Conservation (phyloP, 2,888 invertebrate species). For the Aporophyla lueneburgensis region DNA sequence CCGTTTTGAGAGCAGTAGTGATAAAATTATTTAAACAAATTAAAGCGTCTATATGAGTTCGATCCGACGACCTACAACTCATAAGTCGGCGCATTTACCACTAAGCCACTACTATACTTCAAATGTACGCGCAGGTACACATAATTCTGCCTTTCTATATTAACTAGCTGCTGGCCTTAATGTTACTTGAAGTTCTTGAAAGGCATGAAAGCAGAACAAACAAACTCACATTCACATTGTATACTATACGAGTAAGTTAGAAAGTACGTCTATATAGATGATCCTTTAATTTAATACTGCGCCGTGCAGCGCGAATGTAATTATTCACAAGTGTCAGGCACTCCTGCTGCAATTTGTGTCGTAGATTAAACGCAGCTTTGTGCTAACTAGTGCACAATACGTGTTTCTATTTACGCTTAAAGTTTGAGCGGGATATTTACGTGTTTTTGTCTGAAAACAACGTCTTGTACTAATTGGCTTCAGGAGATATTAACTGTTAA, state of each 20-base stretch:
- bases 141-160: not conserved
- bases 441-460: not conserved
- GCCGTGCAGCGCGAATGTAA: conserved; percentile 22
- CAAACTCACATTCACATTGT: not conserved
- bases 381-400: conserved; percentile 44
- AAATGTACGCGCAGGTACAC: not conserved
- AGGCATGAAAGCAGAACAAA: not conserved
- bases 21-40: too few species aligned
- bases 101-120: too few species aligned
- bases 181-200: not conserved
- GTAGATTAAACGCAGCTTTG: conserved; percentile 52
- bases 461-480: not conserved
- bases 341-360: conserved; percentile 50
- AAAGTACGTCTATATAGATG: not conserved
- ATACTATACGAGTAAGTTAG: not conserved
- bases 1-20: too few species aligned
- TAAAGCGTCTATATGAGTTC: too few species aligned
- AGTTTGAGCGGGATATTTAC: not conserved
- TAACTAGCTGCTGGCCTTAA: not conserved
- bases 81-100: too few species aligned
- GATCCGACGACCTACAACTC: too few species aligned
- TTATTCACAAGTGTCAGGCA: conserved; percentile 55
- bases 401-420: conserved; percentile 11
- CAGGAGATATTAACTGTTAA: not conserved
- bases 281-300: conserved; percentile 42